These are phyloP conservation scores for Erannis defoliaria DNA, from an alignment of 2,888 invertebrate species.

Conservation along the genomic window DNA sequence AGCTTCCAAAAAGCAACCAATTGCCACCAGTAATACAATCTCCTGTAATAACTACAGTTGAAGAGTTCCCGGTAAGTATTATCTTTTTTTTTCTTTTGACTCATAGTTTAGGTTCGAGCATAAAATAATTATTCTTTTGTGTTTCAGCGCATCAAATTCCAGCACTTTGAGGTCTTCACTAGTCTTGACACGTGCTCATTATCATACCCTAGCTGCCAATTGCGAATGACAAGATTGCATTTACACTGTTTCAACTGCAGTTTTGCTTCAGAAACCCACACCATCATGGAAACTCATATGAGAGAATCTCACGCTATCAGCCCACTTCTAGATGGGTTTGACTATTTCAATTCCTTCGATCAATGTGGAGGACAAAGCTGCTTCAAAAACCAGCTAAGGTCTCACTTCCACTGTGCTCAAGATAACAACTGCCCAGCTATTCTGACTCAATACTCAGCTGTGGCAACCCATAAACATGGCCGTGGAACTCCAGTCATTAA, in stretches of 20 bases:
- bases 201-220: slow-evolving; percentile 91
- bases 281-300: slow-evolving; percentile 93
- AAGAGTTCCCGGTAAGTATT: slow-evolving; percentile 80
- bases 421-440: slow-evolving; percentile 82
- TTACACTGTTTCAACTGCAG: slow-evolving; percentile 96
- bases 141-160: slow-evolving; percentile 85
- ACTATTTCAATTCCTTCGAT: slow-evolving; percentile 89
- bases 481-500: slow-evolving; percentile 79
- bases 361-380: slow-evolving; percentile 83
- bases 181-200: slow-evolving; percentile 87
- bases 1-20: slow-evolving; percentile 91
- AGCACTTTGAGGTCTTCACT: slow-evolving; percentile 88
- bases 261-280: slow-evolving; percentile 92
- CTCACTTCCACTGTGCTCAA: slow-evolving; percentile 83
- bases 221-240: slow-evolving; percentile 89
- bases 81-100: not conserved
- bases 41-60: slow-evolving; percentile 75
- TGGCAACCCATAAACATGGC: slow-evolving; percentile 83
- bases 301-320: slow-evolving; percentile 94
- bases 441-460: slow-evolving; percentile 80
- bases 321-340: slow-evolving; percentile 94
- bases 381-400: slow-evolving; percentile 79
- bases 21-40: slow-evolving; percentile 73
- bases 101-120: not conserved
- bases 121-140: not conserved